Evolutionary conservation across 92 coral and sea anemone genomes (phyloP).

Genomic region (Phenganax subtilis): DNA sequence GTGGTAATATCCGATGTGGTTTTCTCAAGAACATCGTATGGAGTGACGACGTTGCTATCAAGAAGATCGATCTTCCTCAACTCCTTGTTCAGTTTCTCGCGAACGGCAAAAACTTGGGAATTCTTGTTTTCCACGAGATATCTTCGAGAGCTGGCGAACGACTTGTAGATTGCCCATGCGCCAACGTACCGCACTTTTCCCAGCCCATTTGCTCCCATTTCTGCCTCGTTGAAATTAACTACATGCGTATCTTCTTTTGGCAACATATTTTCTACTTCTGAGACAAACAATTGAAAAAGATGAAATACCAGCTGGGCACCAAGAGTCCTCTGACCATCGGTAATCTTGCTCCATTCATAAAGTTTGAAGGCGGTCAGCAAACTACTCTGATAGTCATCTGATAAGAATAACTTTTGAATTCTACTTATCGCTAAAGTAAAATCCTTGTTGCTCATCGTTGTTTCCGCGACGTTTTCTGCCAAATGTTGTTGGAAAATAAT

Average conservation of each 20-base stretch:
- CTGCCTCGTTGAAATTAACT: neutral
- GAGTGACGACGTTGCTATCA: neutral
- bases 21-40: neutral
- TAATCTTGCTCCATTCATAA: neutral
- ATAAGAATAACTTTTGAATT: neutral
- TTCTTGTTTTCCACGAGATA: neutral
- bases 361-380: neutral
- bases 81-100: neutral
- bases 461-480: neutral
- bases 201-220: neutral
- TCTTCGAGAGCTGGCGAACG: neutral
- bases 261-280: neutral
- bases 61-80: constrained; percentile 9
- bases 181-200: neutral
- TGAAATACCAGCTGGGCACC: constrained; percentile 13
- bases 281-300: neutral
- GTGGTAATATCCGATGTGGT: neutral
- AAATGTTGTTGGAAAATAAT: neutral
- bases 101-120: neutral
- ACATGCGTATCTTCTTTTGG: neutral
- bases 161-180: neutral
- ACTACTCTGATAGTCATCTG: neutral
- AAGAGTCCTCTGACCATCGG: neutral
- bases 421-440: neutral
- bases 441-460: neutral